Evolutionary conservation across 2,888 invertebrate species (phyloP).

Genomic region (Cosmia pyralina): DNA sequence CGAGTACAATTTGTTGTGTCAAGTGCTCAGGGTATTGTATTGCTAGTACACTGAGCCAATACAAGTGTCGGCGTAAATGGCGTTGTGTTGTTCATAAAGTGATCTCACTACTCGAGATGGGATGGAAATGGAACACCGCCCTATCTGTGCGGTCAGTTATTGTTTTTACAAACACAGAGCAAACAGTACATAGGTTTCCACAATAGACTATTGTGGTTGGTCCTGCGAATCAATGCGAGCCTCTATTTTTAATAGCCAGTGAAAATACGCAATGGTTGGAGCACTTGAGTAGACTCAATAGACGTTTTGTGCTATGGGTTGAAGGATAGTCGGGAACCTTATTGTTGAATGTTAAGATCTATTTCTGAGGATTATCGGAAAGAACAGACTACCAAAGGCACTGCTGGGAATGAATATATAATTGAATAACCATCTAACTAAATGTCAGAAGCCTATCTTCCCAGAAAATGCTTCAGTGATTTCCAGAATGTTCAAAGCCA

Average conservation of each 20-base stretch:
- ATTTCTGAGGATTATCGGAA: constrained; percentile 35
- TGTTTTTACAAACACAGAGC: constrained; percentile 70
- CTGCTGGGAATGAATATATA: constrained; percentile 38
- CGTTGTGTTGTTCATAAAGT: constrained; percentile 53
- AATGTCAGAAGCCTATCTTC: constrained; percentile 22
- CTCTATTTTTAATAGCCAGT: constrained; percentile 52
- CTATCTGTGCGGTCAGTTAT: constrained; percentile 73
- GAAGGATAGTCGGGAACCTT: constrained; percentile 47
- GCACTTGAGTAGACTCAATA: constrained; percentile 48
- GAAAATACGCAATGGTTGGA: constrained; percentile 47
- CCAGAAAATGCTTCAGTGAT: constrained; percentile 23
- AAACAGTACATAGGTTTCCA: constrained; percentile 48
- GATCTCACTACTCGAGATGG: constrained; percentile 59
- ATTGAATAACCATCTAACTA: constrained; percentile 46
- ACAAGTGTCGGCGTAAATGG: constrained; percentile 53
- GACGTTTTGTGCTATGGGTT: constrained; percentile 45
- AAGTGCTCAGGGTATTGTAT: constrained; percentile 45
- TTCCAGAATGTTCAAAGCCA: constrained; percentile 24
- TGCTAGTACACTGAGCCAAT: constrained; percentile 36
- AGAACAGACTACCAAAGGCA: constrained; percentile 4
- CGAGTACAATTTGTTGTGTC: constrained; percentile 51
- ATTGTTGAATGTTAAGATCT: constrained; percentile 48
- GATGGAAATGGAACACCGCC: constrained; percentile 67
- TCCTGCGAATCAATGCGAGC: constrained; percentile 55
- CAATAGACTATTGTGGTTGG: constrained; percentile 68